Conservation (phyloP, 2,888 invertebrate genomes). For the Amphimallon solstitiale region DNA sequence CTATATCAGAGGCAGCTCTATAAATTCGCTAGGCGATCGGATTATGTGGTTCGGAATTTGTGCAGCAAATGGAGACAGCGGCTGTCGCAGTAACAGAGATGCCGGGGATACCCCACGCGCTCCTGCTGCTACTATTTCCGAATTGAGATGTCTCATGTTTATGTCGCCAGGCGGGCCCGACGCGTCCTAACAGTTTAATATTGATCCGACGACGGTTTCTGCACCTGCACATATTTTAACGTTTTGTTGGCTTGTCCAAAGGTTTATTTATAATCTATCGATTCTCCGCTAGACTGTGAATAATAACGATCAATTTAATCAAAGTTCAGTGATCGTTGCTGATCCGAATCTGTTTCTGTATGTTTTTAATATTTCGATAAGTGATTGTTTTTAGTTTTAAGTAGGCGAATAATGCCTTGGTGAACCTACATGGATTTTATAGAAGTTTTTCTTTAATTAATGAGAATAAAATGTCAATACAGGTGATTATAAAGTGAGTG, state of each 20-base stretch:
- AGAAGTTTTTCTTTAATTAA: too few species aligned
- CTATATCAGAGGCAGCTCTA: conserved; percentile 1
- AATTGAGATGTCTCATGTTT: conserved; percentile 40
- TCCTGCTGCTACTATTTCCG: conserved; percentile 28
- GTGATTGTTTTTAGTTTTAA: too few species aligned
- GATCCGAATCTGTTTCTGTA: too few species aligned
- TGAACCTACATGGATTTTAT: too few species aligned
- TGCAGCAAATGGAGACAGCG: background rate
- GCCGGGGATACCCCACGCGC: background rate
- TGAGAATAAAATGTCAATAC: too few species aligned
- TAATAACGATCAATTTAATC: too few species aligned
- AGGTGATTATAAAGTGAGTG: too few species aligned
- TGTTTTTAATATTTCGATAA: too few species aligned
- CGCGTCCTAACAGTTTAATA: conserved; percentile 44
- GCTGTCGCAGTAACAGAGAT: background rate
- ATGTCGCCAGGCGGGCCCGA: conserved; percentile 45
- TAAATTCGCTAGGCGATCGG: conserved; percentile 32
- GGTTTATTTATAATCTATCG: conserved; percentile 17
- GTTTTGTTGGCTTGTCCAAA: conserved; percentile 14
- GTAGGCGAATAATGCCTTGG: too few species aligned
- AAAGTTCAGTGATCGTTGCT: too few species aligned
- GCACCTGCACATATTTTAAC: conserved; percentile 43
- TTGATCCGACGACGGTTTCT: conserved; percentile 42
- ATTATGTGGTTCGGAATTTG: conserved; percentile 22
- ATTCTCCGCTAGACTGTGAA: background rate